Conservation (phyloP, 2,888 invertebrate genomes). For the Epinotia nisella region DNA sequence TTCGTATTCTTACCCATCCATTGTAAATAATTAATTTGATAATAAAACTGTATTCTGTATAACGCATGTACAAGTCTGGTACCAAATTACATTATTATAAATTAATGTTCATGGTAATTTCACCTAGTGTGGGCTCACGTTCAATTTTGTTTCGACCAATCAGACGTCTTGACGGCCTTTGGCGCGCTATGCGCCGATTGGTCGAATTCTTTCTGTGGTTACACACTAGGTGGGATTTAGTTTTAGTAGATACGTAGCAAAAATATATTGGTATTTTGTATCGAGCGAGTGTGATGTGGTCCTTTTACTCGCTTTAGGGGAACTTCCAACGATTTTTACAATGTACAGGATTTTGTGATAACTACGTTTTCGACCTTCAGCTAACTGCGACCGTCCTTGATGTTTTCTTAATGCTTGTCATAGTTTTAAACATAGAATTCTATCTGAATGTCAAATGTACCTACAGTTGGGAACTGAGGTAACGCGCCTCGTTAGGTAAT, state of each 20-base stretch:
- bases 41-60: constrained; percentile 43
- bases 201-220: background rate
- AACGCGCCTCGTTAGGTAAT: background rate
- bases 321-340: constrained; percentile 53
- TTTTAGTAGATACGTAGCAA: constrained; percentile 48
- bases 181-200: constrained; percentile 1
- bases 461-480: constrained; percentile 13
- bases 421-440: constrained; percentile 39
- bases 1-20: constrained; percentile 44
- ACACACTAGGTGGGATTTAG: constrained; percentile 29
- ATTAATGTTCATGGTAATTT: constrained; percentile 34
- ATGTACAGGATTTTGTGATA: constrained; percentile 59
- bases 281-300: constrained; percentile 61
- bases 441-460: constrained; percentile 36
- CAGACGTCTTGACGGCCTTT: background rate
- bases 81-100: constrained; percentile 50
- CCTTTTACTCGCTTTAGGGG: constrained; percentile 48
- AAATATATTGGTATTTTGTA: constrained; percentile 57
- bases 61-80: constrained; percentile 53
- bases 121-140: constrained; percentile 39
- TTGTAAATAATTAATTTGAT: constrained; percentile 44
- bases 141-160: constrained; percentile 10
- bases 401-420: constrained; percentile 47
- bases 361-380: constrained; percentile 53
- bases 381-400: constrained; percentile 62